Percentiles rank a stretch among this genome's conserved stretches.
Conservation (phyloP, 2,888 invertebrate species). For the Deladenus siricidicola region DNA sequence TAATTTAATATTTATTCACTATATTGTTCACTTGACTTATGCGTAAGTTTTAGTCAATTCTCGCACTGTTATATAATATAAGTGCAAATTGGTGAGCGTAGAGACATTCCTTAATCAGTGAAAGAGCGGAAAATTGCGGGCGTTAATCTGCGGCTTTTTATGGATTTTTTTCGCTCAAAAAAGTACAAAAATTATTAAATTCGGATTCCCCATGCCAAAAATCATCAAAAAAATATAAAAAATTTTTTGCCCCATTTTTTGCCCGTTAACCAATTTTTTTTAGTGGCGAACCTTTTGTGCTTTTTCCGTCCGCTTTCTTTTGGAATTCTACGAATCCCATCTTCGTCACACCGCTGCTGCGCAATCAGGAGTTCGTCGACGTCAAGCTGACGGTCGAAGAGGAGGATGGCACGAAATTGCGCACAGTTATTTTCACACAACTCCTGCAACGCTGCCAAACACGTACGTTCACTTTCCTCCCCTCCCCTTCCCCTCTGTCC, state of each 20-base stretch:
- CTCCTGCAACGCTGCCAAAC: too few species aligned
- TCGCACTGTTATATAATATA: background rate
- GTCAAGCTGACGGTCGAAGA: background rate
- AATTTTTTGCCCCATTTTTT: background rate
- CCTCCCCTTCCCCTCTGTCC: too few species aligned
- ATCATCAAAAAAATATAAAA: too few species aligned
- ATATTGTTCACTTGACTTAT: background rate
- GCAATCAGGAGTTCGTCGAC: background rate
- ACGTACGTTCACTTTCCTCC: too few species aligned
- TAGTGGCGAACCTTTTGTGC: slow-evolving; percentile 8
- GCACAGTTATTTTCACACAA: background rate
- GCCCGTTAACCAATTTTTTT: background rate
- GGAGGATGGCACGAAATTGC: background rate
- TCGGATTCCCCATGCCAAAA: too few species aligned
- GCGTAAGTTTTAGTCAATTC: background rate
- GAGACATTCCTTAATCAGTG: too few species aligned
- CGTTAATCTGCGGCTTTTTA: too few species aligned
- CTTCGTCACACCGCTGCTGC: slow-evolving; percentile 10
- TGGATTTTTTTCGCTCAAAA: too few species aligned
- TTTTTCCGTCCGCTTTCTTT: slow-evolving; percentile 15
- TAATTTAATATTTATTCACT: background rate
- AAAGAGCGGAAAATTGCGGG: too few species aligned
- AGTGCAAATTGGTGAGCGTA: too few species aligned
- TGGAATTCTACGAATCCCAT: slow-evolving; percentile 13
- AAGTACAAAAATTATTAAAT: too few species aligned